These are phyloP conservation scores for Mus spretus DNA, from an alignment of 2,797 vertebrate species.

Conservation along the genomic window DNA sequence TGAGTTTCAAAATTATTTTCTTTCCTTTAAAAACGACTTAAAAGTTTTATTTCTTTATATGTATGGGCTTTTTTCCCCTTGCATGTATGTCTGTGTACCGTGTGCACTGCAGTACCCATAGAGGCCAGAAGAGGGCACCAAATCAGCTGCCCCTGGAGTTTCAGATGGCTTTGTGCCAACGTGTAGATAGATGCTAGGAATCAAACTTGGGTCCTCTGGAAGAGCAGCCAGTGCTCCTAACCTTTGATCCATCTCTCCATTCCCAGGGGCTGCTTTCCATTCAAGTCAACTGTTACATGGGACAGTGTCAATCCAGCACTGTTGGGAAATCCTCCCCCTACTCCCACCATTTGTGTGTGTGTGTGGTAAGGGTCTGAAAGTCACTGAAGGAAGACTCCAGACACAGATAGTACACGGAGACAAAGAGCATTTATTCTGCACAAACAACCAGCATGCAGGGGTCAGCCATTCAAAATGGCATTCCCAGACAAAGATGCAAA, in stretches of 20 bases:
- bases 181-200: neutral
- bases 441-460: neutral
- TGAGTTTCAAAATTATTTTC: neutral
- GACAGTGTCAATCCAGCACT: neutral
- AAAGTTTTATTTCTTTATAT: neutral
- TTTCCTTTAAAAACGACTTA: neutral
- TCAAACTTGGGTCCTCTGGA: neutral
- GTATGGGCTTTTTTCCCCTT: neutral
- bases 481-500: neutral
- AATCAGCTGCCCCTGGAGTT: neutral
- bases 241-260: neutral
- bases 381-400: neutral
- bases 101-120: neutral
- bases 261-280: accelerated
- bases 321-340: neutral
- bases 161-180: neutral
- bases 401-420: neutral
- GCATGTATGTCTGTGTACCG: no score
- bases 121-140: neutral
- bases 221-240: neutral
- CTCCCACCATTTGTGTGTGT: no score
- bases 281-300: accelerated
- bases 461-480: neutral
- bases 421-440: neutral
- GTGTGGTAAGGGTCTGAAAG: neutral